A percentile compares a stretch with the other conserved stretches of the same genome.
phyloP scores from a whole-genome alignment of 2,113 vertebrate species.

The Ceuthmochares aereus region DNA sequence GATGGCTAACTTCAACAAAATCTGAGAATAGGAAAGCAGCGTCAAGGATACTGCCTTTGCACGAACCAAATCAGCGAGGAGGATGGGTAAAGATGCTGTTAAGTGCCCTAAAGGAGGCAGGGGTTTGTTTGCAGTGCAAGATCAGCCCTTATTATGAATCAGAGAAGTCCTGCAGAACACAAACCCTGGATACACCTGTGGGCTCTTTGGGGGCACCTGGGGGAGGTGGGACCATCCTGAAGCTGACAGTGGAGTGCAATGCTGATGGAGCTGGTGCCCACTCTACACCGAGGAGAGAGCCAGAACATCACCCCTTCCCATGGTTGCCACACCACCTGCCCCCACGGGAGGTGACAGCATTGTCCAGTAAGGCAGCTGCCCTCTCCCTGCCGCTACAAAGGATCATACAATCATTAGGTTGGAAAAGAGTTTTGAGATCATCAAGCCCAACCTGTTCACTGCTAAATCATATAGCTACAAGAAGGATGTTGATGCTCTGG shows the following conservation, averaged over 20 bases:
- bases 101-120: neutral
- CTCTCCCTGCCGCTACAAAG: neutral
- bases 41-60: neutral
- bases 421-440: too few species aligned
- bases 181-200: neutral
- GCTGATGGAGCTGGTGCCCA: too few species aligned
- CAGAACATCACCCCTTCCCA: neutral
- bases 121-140: neutral
- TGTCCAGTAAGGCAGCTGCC: neutral
- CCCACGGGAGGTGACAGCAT: neutral
- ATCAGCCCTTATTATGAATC: neutral
- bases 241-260: neutral
- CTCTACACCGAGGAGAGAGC: neutral
- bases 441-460: too few species aligned
- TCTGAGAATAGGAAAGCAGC: neutral
- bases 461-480: too few species aligned
- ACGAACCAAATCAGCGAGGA: rapidly evolving
- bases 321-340: neutral
- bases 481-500: too few species aligned
- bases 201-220: neutral
- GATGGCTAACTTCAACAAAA: neutral
- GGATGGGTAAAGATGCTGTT: rapidly evolving
- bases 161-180: neutral
- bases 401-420: too few species aligned
- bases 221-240: neutral